phyloP scores from a whole-genome alignment of 2,888 invertebrate genomes.

The Sarcophaga rosellei region DNA sequence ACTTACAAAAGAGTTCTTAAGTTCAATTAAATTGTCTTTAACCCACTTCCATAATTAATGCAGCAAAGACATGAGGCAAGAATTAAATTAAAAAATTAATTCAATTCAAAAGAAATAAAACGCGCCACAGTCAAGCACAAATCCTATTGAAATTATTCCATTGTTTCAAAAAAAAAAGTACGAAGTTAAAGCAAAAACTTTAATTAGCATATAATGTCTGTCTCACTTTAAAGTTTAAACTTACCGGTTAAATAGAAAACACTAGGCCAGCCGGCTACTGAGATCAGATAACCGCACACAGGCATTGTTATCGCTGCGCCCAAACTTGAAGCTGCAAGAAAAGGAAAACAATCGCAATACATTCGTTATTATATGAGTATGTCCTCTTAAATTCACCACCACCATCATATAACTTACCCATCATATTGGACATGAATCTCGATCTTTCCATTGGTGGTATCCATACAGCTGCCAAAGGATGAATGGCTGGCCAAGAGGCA shows the following conservation, averaged over 20 bases:
- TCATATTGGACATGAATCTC: constrained; percentile 95
- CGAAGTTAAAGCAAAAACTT: neutral
- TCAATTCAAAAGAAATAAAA: no score
- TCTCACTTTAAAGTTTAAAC: constrained; percentile 65
- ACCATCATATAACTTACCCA: constrained; percentile 84
- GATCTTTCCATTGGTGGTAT: constrained; percentile 96
- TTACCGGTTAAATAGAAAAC: constrained; percentile 93
- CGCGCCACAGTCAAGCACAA: no score
- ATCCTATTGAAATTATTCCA: no score
- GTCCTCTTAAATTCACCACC: neutral
- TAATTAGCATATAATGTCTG: neutral
- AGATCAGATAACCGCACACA: constrained; percentile 91
- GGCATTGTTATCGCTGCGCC: constrained; percentile 96
- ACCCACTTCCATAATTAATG: no score
- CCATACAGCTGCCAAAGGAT: constrained; percentile 96
- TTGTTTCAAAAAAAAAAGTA: no score
- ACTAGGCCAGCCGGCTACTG: constrained; percentile 92
- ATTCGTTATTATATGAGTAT: neutral
- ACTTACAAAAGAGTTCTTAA: no score
- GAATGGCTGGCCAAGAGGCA: constrained; percentile 96
- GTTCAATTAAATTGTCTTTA: no score
- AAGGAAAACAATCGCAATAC: neutral
- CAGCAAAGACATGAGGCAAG: no score
- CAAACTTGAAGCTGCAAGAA: constrained; percentile 88
- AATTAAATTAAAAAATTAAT: no score